Base-by-base conservation (phyloP, 2,797 vertebrate genomes). In the Cephalopachus bancanus region DNA sequence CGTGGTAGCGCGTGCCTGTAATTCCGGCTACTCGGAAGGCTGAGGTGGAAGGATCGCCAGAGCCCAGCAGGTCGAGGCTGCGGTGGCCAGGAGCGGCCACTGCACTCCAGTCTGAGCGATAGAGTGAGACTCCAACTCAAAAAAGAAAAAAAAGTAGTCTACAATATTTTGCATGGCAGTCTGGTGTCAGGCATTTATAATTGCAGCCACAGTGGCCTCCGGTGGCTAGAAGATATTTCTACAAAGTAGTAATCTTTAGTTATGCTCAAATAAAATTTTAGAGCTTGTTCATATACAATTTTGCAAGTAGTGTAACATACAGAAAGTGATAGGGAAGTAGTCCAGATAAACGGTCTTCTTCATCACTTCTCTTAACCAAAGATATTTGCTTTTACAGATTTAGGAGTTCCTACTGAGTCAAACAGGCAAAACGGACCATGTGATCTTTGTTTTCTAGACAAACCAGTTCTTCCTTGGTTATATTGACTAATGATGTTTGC, bases 191-290 rank as follows among this genome's bases (percentile, higher is more conserved):
- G 16, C 49, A 69, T 49, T 81, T 75, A 89, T 95, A 76, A 78
- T 57, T 93, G 93, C 72, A 91, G 84, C 72, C 71, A 92, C 92
- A 94, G 95, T 96, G 97, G 93, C 96, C 94, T 94, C 95, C 96
- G 95, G 86, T 97, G 96, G 93, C 53, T 60, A 10, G 37, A 67
- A 89, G 71, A 19, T 57, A 81, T 26, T 94, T 96, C 76, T 91
- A 67, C 83, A 81, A 53, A 93, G 16, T 37, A 55, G 59, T 53
- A 37, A 28, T 53, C 65, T 91, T 76, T 12, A 55, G 49, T 81
- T 33, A 64, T 37, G 49, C 64, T 91, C 81, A 64, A 69, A 59
- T 65, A n/a, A 49, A 33, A 37, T 59, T 30, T 24, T 49, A 28
- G 2, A 57, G 7, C 10, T 17, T 53, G 57, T 59, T n/a, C 19